Conservation (phyloP, 1,140 invertebrate genomes). For the Lordiphosa mommai region DNA sequence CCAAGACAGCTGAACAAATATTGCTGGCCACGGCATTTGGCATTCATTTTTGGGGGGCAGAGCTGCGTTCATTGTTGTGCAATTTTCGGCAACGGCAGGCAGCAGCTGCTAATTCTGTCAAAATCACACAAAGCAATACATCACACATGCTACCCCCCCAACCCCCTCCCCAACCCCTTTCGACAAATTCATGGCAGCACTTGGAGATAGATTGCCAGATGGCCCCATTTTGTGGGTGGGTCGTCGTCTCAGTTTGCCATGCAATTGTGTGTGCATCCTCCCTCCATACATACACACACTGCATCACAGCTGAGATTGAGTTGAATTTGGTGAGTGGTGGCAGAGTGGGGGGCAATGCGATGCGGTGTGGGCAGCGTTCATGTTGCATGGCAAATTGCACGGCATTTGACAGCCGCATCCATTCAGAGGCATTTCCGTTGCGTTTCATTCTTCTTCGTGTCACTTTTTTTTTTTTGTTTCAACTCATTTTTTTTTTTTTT, state of each 20-base stretch:
- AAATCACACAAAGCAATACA: slow-evolving; percentile 75
- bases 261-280: slow-evolving; percentile 10
- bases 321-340: slow-evolving; percentile 33
- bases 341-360: background rate
- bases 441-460: slow-evolving; percentile 8
- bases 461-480: slow-evolving; percentile 2
- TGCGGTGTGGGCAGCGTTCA: background rate
- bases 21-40: slow-evolving; percentile 4
- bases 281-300: slow-evolving; percentile 11
- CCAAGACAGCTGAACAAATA: slow-evolving; percentile 19
- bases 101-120: slow-evolving; percentile 76
- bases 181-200: slow-evolving; percentile 62
- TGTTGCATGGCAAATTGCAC: slow-evolving; percentile 56
- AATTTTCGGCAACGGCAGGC: slow-evolving; percentile 69
- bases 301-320: slow-evolving; percentile 60
- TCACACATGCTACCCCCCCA: slow-evolving; percentile 45
- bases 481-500: slow-evolving; percentile 9
- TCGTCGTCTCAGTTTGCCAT: slow-evolving; percentile 11
- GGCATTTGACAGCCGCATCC: slow-evolving; percentile 70
- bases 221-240: slow-evolving; percentile 25
- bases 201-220: slow-evolving; percentile 70
- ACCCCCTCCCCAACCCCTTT: background rate
- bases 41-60: background rate
- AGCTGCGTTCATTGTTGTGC: slow-evolving; percentile 49
- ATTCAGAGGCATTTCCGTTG: slow-evolving; percentile 58